Evolutionary conservation across 2,888 invertebrate species (phyloP), one percentile per base, ranked within the genome.

Genomic region (Falcaria lacertinaria): DNA sequence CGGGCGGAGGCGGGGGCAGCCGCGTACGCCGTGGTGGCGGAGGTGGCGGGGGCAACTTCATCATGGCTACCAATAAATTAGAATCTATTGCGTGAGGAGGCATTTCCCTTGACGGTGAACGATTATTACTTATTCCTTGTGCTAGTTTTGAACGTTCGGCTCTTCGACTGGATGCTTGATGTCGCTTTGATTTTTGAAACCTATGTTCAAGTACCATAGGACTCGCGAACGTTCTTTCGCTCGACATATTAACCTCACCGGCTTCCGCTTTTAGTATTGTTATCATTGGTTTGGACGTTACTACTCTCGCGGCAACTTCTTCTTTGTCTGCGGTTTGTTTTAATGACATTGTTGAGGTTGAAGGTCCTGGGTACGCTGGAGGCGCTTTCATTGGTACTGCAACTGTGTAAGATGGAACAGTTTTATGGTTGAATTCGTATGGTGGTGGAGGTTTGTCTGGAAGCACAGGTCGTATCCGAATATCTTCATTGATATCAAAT

Each of bases 231-330:
- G 86, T 89, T 60, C 89, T 75, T 69, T 92, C 91, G 38, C 93
- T 91, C 42, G 91, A 91, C 4, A 91, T 86, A 52, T 91, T 91
- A 4, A 94, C 92, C 48, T 93, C 90, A 43, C 93, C 93, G 0
- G 94, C 92, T 70, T 95, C 94, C 7, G 95, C 95, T 64, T 94
- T 94, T 15, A 95, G 84, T 49, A 95, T 93, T 68, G 92, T 94
- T 43, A 94, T 94, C 76, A 94, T 94, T 0, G 95, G 93, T 49
- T 94, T 91, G 0, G 94, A 93, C 19, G 94, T 94, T 28, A 95
- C 94, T 53, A 95, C 94, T 50, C 95, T 89, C 0, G 95, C 95
- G 39, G 93, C 90, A 0, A 94, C 93, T 82, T 95, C 94, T 75
- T 94, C 94, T 50, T 86, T 86, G 17, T 86, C 84, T 33, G 47